Evolutionary conservation across 2,797 vertebrate genomes (phyloP), one percentile per base, ranked within the genome.

Genomic region (Pangasius macronema): DNA sequence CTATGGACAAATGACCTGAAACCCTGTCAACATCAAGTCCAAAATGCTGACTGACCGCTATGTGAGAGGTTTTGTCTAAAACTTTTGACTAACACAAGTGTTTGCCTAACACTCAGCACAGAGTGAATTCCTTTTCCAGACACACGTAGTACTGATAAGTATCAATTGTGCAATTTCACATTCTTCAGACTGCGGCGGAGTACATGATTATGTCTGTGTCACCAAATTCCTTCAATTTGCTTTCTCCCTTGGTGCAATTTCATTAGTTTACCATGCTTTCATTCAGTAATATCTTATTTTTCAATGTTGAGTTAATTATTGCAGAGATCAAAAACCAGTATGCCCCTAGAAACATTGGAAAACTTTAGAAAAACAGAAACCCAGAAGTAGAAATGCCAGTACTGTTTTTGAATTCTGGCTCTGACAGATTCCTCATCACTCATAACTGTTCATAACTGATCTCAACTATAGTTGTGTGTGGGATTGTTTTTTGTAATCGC

Each of bases 1-100:
- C 30, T 27, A 30, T 13, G 10, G 51, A 79, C 55, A 82, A 30
- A 61, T 51, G n/a, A 46, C 68, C 36, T 83, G 16, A 68, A 88
- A 83, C 61, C 51, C 65, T 18, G 57, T 68, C 79, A 76, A 85
- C 57, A 65, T 55, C 16, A 75, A 49, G 80, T 39, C 59, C 8
- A 59, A 79, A 77, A 83, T 39, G 51, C 59, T 68, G 61, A 53
- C 59, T 83, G 80, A 77, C 80, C 7, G 1, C 49, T 63, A 3
- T 9, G 4, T 81, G 46, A 53, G 51, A 59, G 0, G 36, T 85
- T 85, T 85, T 82, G 53, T 81, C 22, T 81, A 33, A 59, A 59
- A 30, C 27, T 2, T 59, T 36, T 80, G 51, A 80, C 76, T 5
- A 57, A 57, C 77, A 80, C 61, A n/a, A 82, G 14, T n/a, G 20